Evolutionary conservation across 2,797 vertebrate species (phyloP).

Genomic region (Arctocebus calabarensis): DNA sequence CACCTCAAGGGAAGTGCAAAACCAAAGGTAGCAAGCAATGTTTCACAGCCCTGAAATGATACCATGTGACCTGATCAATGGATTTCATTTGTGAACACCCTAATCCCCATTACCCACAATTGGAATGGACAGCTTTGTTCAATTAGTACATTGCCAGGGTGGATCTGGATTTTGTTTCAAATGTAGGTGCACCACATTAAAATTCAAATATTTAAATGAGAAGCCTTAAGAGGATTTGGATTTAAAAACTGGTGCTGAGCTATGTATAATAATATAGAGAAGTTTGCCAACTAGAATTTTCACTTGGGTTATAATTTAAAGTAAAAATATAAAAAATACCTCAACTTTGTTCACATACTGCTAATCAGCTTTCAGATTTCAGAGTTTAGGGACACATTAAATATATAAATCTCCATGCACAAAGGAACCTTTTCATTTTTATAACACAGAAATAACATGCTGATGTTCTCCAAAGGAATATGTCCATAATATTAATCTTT

Average conservation of each 20-base stretch:
- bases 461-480: conserved; percentile 27
- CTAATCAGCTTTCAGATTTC: conserved; percentile 71
- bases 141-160: conserved; percentile 79
- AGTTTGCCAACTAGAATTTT: conserved; percentile 79
- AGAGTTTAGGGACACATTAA: conserved; percentile 52
- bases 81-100: conserved; percentile 79
- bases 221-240: neutral
- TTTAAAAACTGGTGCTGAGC: conserved; percentile 50
- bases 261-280: conserved; percentile 73
- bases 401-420: conserved; percentile 26
- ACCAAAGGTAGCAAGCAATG: conserved; percentile 84
- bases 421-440: conserved; percentile 26
- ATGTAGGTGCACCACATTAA: conserved; percentile 53
- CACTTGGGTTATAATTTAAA: conserved; percentile 76
- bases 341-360: conserved; percentile 67
- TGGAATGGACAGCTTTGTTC: conserved; percentile 78
- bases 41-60: conserved; percentile 81
- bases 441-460: conserved; percentile 37
- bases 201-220: conserved; percentile 51
- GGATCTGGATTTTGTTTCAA: conserved; percentile 78
- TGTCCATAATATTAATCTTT: conserved; percentile 46
- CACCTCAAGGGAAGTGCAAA: conserved; percentile 87
- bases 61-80: conserved; percentile 77
- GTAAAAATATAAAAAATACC: conserved; percentile 74
- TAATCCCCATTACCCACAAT: conserved; percentile 77